Evolutionary conservation across 2,113 vertebrate species (phyloP).

Genomic region (Pedetes capensis): DNA sequence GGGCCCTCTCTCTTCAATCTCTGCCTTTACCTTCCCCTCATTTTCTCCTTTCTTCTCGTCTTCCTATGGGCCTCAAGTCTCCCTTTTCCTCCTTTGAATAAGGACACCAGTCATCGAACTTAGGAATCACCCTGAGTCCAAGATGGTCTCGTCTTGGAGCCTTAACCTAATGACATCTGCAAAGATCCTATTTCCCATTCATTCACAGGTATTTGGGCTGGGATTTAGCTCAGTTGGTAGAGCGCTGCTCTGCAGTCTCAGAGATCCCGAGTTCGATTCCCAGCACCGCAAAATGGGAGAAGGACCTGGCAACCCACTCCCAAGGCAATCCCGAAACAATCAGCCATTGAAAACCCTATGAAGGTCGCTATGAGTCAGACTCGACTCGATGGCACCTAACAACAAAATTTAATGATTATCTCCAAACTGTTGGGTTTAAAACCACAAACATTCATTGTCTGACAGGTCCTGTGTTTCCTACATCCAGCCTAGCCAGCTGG

Average conservation of each 20-base stretch:
- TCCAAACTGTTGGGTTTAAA: not conserved
- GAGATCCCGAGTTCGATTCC: too few relatives aligned
- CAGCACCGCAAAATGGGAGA: too few relatives aligned
- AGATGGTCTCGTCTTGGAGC: not conserved
- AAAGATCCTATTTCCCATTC: not conserved
- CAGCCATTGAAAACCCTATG: too few relatives aligned
- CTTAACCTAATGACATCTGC: not conserved
- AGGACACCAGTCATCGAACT: not conserved
- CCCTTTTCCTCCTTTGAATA: not conserved
- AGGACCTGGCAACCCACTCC: too few relatives aligned
- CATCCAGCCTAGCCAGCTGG: too few relatives aligned
- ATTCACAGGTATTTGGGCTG: not conserved
- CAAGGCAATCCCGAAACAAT: too few relatives aligned
- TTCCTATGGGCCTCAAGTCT: not conserved
- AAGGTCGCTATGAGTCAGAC: too few relatives aligned
- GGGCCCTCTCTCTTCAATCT: rapidly evolving
- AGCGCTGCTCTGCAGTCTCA: too few relatives aligned
- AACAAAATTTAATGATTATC: not conserved
- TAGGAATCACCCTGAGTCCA: not conserved
- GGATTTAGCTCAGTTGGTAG: too few relatives aligned
- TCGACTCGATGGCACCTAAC: too few relatives aligned
- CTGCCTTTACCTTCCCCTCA: rapidly evolving
- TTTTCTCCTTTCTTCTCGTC: not conserved
- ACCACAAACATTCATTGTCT: not conserved
- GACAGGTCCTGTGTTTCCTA: not conserved